Evolutionary conservation across 2,113 vertebrate species (phyloP).

Genomic region (Oryzias celebensis): DNA sequence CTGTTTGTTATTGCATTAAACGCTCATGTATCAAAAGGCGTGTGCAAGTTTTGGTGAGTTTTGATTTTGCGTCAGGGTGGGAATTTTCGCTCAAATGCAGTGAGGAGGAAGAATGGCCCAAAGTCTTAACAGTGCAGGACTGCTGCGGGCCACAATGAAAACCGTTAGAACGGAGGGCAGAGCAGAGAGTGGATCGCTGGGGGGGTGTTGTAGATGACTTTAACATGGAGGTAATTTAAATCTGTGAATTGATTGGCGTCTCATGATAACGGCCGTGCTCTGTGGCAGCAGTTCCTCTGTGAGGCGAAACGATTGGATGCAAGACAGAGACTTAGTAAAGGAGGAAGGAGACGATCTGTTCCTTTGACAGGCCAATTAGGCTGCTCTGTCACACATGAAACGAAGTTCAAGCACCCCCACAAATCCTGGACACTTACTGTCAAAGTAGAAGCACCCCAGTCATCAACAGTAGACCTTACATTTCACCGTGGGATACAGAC

Average conservation of each 20-base stretch:
- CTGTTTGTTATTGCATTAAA: too few species aligned
- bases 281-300: slow-evolving; percentile 32
- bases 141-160: slow-evolving; percentile 4
- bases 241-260: slow-evolving; percentile 61
- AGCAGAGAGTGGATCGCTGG: slow-evolving; percentile 25
- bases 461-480: too few species aligned
- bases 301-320: slow-evolving; percentile 5
- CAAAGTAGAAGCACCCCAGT: too few species aligned
- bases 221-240: slow-evolving; percentile 58
- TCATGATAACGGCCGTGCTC: slow-evolving; percentile 33
- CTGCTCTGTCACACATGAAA: slow-evolving; percentile 47
- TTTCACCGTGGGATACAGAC: too few species aligned
- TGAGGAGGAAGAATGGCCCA: too few species aligned
- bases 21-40: too few species aligned
- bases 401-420: slow-evolving; percentile 6
- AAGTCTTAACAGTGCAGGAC: too few species aligned
- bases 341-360: slow-evolving; percentile 37
- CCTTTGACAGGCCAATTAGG: slow-evolving; percentile 66
- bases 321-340: not conserved
- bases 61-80: too few species aligned
- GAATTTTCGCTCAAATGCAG: too few species aligned
- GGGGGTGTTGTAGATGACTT: slow-evolving; percentile 40
- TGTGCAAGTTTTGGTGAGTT: too few species aligned
- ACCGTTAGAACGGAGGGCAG: not conserved
- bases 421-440: too few species aligned